Base-by-base conservation (phyloP, 2,797 vertebrate genomes). In the Periophthalmus magnuspinnatus region DNA sequence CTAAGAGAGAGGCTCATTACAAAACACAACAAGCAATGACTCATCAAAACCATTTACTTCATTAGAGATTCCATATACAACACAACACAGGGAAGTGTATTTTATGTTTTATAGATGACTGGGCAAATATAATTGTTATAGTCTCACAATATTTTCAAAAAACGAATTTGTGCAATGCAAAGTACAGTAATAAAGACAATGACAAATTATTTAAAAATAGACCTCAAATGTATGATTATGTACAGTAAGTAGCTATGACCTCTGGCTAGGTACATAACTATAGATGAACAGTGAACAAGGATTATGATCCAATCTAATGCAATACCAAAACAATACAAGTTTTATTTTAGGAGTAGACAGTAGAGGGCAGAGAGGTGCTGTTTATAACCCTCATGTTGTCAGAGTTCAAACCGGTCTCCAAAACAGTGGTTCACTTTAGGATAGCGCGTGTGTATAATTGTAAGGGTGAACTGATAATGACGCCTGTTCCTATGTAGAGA, bases 401-500 rank as follows among this genome's bases (percentile, higher is more conserved):
- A 32, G 38, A 62, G 57, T 70, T 65, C 28, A 48, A 8, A 7
- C 5, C 13, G 17, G 21, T 24, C 52, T 64, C 33, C 56, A 50
- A 62, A 72, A 56, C 33, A 32, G 4, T 11, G 17, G 17, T 33
- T 62, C 71, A 56, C 47, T 61, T 61, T 21, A 36, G 34, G 59
- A 38, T n/a, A 57, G 6, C 1, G 28, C 24, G 5, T 57, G 56
- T 55, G 9, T 55, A 55, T 55, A 22, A 55, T 5, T 21, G 52
- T 1, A 5, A 55, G 21, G 19, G 19, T 52, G 50, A 52, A 52
- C 52, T 57, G 22, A 16, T 28, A 14, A 57, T 57, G 22, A 24
- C 10, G 24, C 6, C 16, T 16, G 10, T 57, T 32, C 55, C 55
- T 28, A 8, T 57, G 14, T 32, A 32, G 55, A 32, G 24, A 34